Conservation (phyloP, 2,113 vertebrate species). For the Theristicus caerulescens region DNA sequence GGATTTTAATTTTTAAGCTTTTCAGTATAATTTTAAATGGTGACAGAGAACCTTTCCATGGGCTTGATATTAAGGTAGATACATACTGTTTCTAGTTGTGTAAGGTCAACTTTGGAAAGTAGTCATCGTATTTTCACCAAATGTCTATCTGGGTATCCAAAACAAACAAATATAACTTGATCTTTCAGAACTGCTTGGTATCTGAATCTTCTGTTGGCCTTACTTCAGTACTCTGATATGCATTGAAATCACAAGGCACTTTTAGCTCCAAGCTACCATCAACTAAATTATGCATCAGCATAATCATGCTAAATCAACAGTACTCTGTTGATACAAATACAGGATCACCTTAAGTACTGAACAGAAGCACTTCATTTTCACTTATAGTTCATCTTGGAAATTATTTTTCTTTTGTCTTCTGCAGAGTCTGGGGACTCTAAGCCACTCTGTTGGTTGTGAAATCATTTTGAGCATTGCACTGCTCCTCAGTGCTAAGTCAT, state of each 20-base stretch:
- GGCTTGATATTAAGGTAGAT: background rate
- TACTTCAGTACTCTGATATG: background rate
- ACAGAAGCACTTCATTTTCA: background rate
- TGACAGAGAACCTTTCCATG: background rate
- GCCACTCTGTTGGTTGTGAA: background rate
- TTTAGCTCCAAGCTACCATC: background rate
- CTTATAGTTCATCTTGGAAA: background rate
- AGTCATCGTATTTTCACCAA: background rate
- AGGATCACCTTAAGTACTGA: background rate
- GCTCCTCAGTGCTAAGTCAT: background rate
- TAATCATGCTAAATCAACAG: background rate
- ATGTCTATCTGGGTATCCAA: background rate
- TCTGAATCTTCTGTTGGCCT: background rate
- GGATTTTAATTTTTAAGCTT: background rate
- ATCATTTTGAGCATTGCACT: background rate
- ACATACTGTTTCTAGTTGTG: background rate
- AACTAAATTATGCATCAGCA: background rate
- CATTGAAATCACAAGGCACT: background rate
- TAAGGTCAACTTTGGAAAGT: background rate
- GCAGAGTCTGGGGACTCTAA: background rate
- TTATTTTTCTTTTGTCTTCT: background rate
- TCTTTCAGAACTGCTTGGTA: background rate
- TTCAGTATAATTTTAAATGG: background rate
- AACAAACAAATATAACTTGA: background rate
- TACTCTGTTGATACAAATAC: background rate